Evolutionary conservation across 2,113 vertebrate genomes (phyloP), one percentile per base, ranked within the genome.

Genomic region (Neodontobutis hainanensis): DNA sequence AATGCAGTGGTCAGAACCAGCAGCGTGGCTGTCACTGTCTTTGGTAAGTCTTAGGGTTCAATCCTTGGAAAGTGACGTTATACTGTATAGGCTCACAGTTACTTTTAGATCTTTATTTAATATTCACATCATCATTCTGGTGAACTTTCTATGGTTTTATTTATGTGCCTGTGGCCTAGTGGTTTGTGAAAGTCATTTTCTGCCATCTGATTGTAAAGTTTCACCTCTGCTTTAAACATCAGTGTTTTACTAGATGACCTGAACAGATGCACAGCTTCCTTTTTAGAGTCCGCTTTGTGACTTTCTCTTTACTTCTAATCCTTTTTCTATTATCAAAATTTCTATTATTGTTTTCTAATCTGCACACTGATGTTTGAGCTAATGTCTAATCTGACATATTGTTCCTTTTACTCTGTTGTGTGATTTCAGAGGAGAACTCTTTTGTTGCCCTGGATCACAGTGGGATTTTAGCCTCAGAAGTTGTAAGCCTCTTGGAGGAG

Each of bases 381-480:
- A 1, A 14, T 50, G 15, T 73, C 58, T 2, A 46, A 55, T 14
- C 44, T 60, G 8, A 52, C 27, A 42, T 8, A 15, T 65, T 10
- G 44, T 61, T 19, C 52, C 5, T 61, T n/a, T 40, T 47, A 11
- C 14, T 71, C 15, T 69, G 3, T 66, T n/a, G 38, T 58, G 8
- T 57, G 70, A 67, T 46, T 48, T 63, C 77, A 93, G 74, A 90
- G 90, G 95, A 95, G 73, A 94, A 88, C 78, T 95, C 95, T 0
- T 97, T 96, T 9, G 78, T 97, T 70, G 70, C 84, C 7, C 78
- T 99, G 92, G 92, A 93, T n/a, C 95, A 95, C 75, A 94, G 92
- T 5, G 92, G 92, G 46, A 96, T 98, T 59, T 85, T 90, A 34
- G 70, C 71, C 0, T 51, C 87, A 63, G 96, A 97, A 90, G 86